Evolutionary conservation across 2,113 vertebrate genomes (phyloP).

Genomic region (Myrmecophaga tridactyla): DNA sequence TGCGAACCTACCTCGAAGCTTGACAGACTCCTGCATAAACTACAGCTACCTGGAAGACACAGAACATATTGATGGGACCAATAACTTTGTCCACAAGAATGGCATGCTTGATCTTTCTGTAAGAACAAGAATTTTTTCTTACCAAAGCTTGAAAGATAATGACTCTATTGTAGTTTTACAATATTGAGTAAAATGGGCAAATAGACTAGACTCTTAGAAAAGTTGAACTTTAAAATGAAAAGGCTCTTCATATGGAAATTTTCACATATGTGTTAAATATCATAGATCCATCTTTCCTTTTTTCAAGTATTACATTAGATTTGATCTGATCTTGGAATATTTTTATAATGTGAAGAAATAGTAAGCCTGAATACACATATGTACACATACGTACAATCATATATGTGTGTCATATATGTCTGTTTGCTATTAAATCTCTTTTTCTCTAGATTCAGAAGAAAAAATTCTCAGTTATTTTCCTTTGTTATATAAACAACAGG

Average conservation of each 20-base stretch:
- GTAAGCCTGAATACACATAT: background rate
- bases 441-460: background rate
- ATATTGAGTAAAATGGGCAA: background rate
- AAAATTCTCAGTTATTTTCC: conserved; percentile 21
- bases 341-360: background rate
- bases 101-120: conserved; percentile 99
- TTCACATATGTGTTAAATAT: background rate
- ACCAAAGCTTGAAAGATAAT: conserved; percentile 4
- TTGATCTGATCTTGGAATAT: background rate
- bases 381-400: background rate
- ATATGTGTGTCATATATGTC: background rate
- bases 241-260: background rate
- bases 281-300: background rate
- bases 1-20: conserved; percentile 95
- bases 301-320: background rate
- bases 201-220: background rate
- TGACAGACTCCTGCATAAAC: conserved; percentile 99
- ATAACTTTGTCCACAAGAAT: conserved; percentile 98
- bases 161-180: conserved; percentile 32
- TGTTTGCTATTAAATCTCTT: background rate
- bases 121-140: conserved; percentile 71
- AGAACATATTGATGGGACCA: conserved; percentile 96
- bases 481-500: conserved; percentile 33
- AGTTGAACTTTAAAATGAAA: conserved; percentile 23
- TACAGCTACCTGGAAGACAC: conserved; percentile 97